Percentiles rank a stretch among this genome's conserved stretches.
Conservation (phyloP, 2,888 invertebrate genomes). For the Erynnis tages region DNA sequence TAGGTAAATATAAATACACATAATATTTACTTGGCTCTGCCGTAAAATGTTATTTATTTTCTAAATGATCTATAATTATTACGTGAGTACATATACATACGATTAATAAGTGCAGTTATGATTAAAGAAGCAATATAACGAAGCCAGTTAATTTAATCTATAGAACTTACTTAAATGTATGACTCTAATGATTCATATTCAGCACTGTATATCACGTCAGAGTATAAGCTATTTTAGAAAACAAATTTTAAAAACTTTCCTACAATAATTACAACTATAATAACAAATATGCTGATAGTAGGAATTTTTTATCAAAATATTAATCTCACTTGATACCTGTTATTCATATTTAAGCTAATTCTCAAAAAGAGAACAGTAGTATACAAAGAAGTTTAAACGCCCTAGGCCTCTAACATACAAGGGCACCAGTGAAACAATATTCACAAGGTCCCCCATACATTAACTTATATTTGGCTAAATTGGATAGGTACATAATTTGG, state of each 20-base stretch:
- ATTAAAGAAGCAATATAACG: slow-evolving; percentile 43
- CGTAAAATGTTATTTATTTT: slow-evolving; percentile 27
- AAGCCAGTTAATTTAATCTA: slow-evolving; percentile 47
- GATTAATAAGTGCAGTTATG: slow-evolving; percentile 38
- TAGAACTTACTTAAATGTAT: slow-evolving; percentile 47
- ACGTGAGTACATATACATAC: slow-evolving; percentile 27
- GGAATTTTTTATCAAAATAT: slow-evolving; percentile 66
- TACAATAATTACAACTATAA: slow-evolving; percentile 77
- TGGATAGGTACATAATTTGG: slow-evolving; percentile 67
- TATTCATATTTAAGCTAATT: slow-evolving; percentile 64
- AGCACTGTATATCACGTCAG: slow-evolving; percentile 58
- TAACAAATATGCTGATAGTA: slow-evolving; percentile 72
- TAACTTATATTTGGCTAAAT: slow-evolving; percentile 60
- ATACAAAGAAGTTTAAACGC: slow-evolving; percentile 53
- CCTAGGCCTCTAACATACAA: slow-evolving; percentile 46
- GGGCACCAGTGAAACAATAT: slow-evolving; percentile 25
- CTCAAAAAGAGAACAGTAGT: slow-evolving; percentile 42
- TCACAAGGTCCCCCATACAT: slow-evolving; percentile 26
- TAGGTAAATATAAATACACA: slow-evolving; percentile 25
- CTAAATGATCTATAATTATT: slow-evolving; percentile 10
- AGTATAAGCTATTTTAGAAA: slow-evolving; percentile 64
- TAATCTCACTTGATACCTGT: slow-evolving; percentile 77
- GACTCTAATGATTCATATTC: slow-evolving; percentile 50
- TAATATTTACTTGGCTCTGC: slow-evolving; percentile 63
- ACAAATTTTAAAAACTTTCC: slow-evolving; percentile 77